These are phyloP conservation scores for Simalia tracyae DNA, from an alignment of 2,797 vertebrate species.

Conservation along the genomic window DNA sequence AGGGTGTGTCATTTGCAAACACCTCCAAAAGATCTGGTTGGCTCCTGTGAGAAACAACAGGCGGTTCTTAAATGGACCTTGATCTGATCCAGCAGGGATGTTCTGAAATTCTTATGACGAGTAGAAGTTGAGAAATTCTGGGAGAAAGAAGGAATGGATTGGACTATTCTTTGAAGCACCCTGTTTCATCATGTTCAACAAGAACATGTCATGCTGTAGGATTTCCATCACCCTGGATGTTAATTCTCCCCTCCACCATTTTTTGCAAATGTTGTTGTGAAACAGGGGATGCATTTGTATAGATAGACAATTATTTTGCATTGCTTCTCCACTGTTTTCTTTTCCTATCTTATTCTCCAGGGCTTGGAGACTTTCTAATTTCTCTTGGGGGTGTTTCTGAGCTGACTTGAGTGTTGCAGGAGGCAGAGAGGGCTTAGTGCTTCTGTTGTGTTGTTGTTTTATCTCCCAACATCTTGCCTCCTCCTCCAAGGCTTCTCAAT, in stretches of 20 bases:
- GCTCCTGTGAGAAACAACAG: too few species aligned
- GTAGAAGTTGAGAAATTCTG: too few species aligned
- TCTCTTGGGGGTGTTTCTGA: background rate
- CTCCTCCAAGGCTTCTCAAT: background rate
- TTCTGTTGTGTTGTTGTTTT: background rate
- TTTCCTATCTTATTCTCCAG: background rate
- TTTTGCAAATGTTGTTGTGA: background rate
- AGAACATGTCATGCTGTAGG: background rate
- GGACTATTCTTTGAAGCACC: too few species aligned
- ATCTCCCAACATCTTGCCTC: background rate
- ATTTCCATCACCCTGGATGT: background rate
- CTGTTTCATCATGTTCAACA: too few species aligned
- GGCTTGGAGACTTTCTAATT: background rate
- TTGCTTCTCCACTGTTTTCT: background rate
- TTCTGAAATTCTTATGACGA: too few species aligned
- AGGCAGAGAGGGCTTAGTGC: background rate
- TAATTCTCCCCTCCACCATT: background rate
- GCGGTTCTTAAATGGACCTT: too few species aligned
- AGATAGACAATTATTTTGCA: background rate
- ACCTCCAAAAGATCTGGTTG: too few species aligned
- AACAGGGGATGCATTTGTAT: background rate
- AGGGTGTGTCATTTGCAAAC: too few species aligned
- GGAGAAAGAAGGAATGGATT: too few species aligned
- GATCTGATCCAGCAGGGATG: too few species aligned
- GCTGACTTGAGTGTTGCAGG: background rate